Conservation (phyloP, 2,888 invertebrate genomes). For the Oligia latruncula region DNA sequence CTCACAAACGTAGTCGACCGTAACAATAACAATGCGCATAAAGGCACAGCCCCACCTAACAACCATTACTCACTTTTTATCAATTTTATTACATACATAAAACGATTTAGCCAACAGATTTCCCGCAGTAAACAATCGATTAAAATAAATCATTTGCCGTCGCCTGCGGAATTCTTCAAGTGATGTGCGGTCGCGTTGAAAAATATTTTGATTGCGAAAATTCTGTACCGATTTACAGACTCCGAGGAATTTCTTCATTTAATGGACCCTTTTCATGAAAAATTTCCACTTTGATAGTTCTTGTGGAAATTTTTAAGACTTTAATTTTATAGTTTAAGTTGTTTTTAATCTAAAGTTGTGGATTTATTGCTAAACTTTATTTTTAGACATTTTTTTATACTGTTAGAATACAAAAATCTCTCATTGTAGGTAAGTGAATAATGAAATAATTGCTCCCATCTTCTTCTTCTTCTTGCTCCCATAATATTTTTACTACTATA, state of each 20-base stretch:
- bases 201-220: slow-evolving; percentile 71
- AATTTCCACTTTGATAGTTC: slow-evolving; percentile 46
- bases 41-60: slow-evolving; percentile 25
- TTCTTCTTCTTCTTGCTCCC: too few species aligned
- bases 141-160: slow-evolving; percentile 64
- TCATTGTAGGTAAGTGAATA: not conserved
- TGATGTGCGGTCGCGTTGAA: slow-evolving; percentile 60
- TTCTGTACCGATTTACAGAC: slow-evolving; percentile 63
- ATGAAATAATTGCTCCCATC: not conserved
- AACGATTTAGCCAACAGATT: slow-evolving; percentile 72
- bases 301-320: slow-evolving; percentile 22
- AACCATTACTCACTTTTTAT: slow-evolving; percentile 64
- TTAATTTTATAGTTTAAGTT: slow-evolving; percentile 32
- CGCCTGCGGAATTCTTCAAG: slow-evolving; percentile 59
- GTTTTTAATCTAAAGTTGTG: not conserved
- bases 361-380: not conserved
- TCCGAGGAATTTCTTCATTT: slow-evolving; percentile 59
- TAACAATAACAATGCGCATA: slow-evolving; percentile 54
- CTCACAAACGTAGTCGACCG: slow-evolving; percentile 17
- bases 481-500: too few species aligned
- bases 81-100: slow-evolving; percentile 70
- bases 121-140: slow-evolving; percentile 61
- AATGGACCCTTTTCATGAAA: slow-evolving; percentile 53
- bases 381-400: not conserved
- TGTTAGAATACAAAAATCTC: not conserved